phyloP scores from a whole-genome alignment of 2,797 vertebrate genomes.

The Phylloscopus collybita region DNA sequence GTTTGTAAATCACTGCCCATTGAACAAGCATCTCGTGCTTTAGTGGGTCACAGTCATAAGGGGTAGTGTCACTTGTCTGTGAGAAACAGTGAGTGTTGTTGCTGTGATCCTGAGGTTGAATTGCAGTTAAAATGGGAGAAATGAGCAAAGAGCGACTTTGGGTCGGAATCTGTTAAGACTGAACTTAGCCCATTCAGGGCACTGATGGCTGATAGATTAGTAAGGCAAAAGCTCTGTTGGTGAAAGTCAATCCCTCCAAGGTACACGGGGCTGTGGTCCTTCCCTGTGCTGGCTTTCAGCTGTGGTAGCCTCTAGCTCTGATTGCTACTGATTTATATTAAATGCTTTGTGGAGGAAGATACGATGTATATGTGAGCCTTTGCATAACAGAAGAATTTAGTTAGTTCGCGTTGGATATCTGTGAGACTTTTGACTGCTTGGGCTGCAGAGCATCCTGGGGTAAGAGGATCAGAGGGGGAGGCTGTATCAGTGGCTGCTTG shows the following conservation, averaged over 20 bases:
- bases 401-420: accelerated
- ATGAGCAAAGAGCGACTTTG: accelerated
- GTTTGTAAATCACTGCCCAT: background rate
- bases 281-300: background rate
- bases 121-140: background rate
- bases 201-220: background rate
- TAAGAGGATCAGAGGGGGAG: background rate
- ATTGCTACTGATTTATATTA: background rate
- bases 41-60: background rate
- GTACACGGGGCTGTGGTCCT: background rate
- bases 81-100: background rate
- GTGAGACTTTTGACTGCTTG: background rate
- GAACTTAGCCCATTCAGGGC: background rate
- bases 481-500: background rate
- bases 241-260: background rate
- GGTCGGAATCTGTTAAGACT: background rate
- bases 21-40: background rate
- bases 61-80: background rate
- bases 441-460: background rate
- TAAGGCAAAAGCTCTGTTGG: background rate
- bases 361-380: background rate
- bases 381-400: background rate
- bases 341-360: background rate
- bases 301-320: background rate
- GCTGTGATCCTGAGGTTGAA: background rate